These are phyloP conservation scores for Drosophila emarginata DNA, from an alignment of 2,888 invertebrate species.

Conservation along the genomic window DNA sequence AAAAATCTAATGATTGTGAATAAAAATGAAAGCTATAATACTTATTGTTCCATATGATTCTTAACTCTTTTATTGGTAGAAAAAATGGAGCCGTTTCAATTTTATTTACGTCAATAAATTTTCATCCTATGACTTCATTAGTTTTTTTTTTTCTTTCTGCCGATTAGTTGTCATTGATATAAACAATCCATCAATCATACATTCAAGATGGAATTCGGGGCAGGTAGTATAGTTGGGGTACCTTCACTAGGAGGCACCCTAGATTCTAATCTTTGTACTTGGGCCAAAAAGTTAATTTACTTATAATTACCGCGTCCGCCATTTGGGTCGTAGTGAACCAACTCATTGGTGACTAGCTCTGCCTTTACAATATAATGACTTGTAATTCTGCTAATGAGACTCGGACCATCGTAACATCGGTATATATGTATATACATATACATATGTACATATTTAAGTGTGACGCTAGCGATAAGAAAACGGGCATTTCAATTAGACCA, in stretches of 20 bases:
- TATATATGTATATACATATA: neutral
- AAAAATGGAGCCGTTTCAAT: too few species aligned
- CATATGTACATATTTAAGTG: constrained; percentile 47
- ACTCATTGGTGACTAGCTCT: constrained; percentile 14
- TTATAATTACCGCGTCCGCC: constrained; percentile 66
- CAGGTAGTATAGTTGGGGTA: constrained; percentile 12
- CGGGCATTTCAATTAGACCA: constrained; percentile 66
- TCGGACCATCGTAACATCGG: constrained; percentile 5
- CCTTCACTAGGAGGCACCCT: constrained; percentile 48
- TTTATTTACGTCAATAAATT: neutral
- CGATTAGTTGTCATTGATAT: constrained; percentile 71
- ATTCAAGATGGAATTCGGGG: constrained; percentile 27
- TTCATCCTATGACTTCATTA: constrained; percentile 41
- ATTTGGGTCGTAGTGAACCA: constrained; percentile 3
- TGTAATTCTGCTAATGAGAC: constrained; percentile 79
- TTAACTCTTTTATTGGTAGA: too few species aligned
- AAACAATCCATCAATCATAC: constrained; percentile 74
- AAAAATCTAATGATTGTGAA: neutral
- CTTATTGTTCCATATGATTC: too few species aligned
- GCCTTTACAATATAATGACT: constrained; percentile 71
- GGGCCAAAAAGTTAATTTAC: constrained; percentile 73
- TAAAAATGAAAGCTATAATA: neutral
- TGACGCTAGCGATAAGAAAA: constrained; percentile 68
- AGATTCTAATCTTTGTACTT: constrained; percentile 62
- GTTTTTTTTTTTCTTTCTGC: neutral